Base-by-base conservation (phyloP, 2,888 invertebrate species). In the Dolomedes plantarius region DNA sequence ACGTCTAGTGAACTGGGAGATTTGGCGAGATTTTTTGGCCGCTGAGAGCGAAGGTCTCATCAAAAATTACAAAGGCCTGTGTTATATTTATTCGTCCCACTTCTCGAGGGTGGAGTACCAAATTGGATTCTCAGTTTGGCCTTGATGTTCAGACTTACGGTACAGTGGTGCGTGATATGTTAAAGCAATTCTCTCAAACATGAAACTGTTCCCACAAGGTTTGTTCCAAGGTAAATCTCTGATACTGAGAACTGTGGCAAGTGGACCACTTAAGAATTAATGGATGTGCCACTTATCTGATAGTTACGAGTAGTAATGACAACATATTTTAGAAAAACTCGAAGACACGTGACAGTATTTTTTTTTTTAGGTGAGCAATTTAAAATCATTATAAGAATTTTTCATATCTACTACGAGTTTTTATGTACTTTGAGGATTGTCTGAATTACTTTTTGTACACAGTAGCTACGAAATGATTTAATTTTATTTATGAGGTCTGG, bases 91-190 rank as follows among this genome's bases (percentile, higher is more conserved):
- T 85, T 76, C 72, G 77, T 56, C 77, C 77, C 77, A 73, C 73
- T 85, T 85, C 64, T 73, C 50, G 50, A 85, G 83, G 83, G 83
- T 85, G 83, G 83, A 76, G 83, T 72, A 65, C 68, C 73, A 69
- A 85, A 85, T 77, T 85, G 83, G 77, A 73, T 50, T 83, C 67
- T 7, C 36, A 46, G 19, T 73, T 28, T 71, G 83, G 67, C 83
- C 83, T 85, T 85, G 71, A 68, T 78, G 39, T 50, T 64, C 31
- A 76, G 50, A 76, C 72, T 76, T 75, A 82, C 29, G 64, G 64
- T 75, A 82, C 69, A 36, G 23, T 39, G 73, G 68, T 77, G 83
- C 83, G 83, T 85, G 83, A 85, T 77, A 56, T 31, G 32, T 39
- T 36, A 23, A 11, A 36, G 32, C 36, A 83, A 76, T 76, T 76